Base-by-base conservation (phyloP, 2,797 vertebrate genomes). In the Pseudotriccus pelzelni region DNA sequence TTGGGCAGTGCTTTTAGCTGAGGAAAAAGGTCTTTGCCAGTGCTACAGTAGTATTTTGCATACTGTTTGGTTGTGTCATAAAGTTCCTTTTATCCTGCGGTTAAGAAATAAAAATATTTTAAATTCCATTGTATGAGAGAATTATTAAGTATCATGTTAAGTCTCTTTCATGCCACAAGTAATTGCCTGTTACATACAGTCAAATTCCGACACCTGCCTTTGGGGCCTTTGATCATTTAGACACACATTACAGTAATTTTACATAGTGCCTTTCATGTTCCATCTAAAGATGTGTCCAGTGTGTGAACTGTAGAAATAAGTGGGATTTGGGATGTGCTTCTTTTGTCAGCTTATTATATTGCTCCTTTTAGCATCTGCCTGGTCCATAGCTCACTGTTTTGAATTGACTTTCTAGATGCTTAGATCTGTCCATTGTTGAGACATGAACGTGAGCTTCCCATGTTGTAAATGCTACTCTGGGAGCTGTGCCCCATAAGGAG, bases 71-170 rank as follows among this genome's bases (percentile, higher is more conserved):
- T 90, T 86, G 67, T 90, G 22, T 89, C 17, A 18, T 90, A 32
- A 39, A 95, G 32, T 79, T 95, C 32, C n/a, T 93, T 93, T 93
- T 74, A 83, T 92, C 46, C 34, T 64, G 62, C 84, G 56, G 44
- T 89, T 93, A 85, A 83, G 90, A 94, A 94, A 80, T 68, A 36
- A 52, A 87, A 89, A 67, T 16, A 10, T 44, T 89, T 90, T 77
- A 58, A 94, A 77, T 93, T 70, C 44, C 39, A 76, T 16, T 49
- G 19, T 63, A 56, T 41, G 60, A 49, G 92, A 53, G 32, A 88
- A 63, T 80, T 69, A 67, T 44, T 50, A 80, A 84, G 41, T 39
- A 53, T 79, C 12, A 3, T 53, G 47, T 87, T 18, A 68, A 39
- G 24, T 85, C 46, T 90, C 30, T 81, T 92, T 53, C 49, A 15